Evolutionary conservation across 1,140 invertebrate species (phyloP), one percentile per base, ranked within the genome.

Genomic region (Tetranychus urticae): DNA sequence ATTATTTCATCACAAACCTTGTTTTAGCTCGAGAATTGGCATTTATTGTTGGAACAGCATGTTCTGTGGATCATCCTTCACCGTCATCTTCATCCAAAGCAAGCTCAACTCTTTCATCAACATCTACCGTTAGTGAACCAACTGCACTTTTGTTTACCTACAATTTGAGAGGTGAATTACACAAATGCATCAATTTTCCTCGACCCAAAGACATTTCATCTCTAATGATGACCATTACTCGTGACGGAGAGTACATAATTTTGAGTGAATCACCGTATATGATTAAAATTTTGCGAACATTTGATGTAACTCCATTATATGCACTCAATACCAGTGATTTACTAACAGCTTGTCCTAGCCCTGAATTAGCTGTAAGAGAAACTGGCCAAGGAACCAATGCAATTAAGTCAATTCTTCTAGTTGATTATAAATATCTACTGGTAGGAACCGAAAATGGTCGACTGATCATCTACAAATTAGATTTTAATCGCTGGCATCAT

Each of bases 381-480:
- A 37, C 36, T 4, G 36, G 13, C 36, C 33, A 35, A n/a, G 55
- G 55, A 56, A 36, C 34, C 33, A 35, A 37, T 36, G 55, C 57
- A 45, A 61, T 58, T 57, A n/a, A 46, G 10, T 55, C 63, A 45
- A 37, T 66, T 33, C 46, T 65, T 67, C 61, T 69, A 64, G 67
- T 56, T 66, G 78, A 77, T 65, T 69, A 47, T 71, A 97, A 92
- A 72, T 97, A 96, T 76, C 76, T 98, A 56, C 76, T 99, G 65
- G 92, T 91, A 66, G 94, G 94, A 63, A 74, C 98, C 36, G 86
- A 91, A 31, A 93, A 93, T 65, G 96, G 96, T 46, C 93, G 92
- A 31, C 84, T 98, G 61, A 87, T 97, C 50, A 90, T 98, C 65
- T 97, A 97, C 75, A 92, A 97, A 77, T 94, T 97, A 70, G 93